Conservation (phyloP, 1,140 invertebrate species). For the Caenorhabditis latens region DNA sequence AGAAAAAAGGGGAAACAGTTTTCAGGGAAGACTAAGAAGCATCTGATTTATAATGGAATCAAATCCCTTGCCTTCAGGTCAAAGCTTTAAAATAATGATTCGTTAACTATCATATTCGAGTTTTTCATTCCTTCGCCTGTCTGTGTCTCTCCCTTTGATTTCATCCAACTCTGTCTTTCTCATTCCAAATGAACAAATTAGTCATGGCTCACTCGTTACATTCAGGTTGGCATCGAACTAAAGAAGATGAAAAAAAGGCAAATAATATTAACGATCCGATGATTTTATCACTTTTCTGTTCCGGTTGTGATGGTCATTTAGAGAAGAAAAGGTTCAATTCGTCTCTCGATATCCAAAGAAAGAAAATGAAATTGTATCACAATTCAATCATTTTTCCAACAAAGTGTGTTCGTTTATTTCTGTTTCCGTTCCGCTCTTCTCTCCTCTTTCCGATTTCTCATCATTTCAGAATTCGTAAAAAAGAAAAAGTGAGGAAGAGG, state of each 20-base stretch:
- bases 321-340: background rate
- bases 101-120: no score
- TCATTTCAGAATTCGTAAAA: constrained; percentile 48
- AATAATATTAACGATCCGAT: constrained; percentile 47
- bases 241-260: background rate
- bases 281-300: constrained; percentile 35
- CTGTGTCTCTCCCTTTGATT: no score
- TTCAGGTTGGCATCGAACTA: background rate
- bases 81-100: no score
- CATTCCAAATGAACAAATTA: constrained; percentile 32
- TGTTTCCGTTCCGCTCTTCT: background rate
- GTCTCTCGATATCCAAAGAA: background rate
- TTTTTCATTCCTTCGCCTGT: no score
- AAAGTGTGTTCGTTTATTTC: constrained; percentile 38
- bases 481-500: background rate
- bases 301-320: constrained; percentile 26
- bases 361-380: background rate
- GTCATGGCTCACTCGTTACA: constrained; percentile 32
- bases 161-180: background rate
- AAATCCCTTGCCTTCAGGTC: no score
- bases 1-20: no score
- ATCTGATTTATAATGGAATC: no score
- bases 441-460: background rate
- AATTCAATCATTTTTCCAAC: constrained; percentile 12
- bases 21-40: no score